A percentile compares a stretch with the other conserved stretches of the same genome.
Conservation (phyloP, 1,140 invertebrate species). For the Heliothis subflexa region DNA sequence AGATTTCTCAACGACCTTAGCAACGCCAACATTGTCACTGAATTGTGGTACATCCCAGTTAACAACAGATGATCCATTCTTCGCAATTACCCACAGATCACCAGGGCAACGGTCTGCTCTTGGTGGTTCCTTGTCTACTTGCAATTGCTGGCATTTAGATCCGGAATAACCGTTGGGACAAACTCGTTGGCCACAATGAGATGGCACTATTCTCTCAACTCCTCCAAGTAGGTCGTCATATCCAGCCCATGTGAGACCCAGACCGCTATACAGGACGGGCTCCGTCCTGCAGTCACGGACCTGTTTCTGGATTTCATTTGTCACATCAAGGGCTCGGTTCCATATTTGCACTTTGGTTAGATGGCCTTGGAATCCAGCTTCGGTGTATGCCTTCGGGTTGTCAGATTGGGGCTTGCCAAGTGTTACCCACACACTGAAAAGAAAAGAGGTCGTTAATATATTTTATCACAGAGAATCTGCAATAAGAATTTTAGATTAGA, state of each 20-base stretch:
- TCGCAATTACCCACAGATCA: conserved; percentile 97
- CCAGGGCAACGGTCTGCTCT: conserved; percentile 96
- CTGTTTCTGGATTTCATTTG: conserved; percentile 97
- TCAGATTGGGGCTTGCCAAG: conserved; percentile 94
- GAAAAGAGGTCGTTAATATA: conserved; percentile 49
- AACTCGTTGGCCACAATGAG: conserved; percentile 94
- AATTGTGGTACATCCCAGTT: conserved; percentile 98
- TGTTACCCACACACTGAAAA: conserved; percentile 94
- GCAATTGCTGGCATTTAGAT: conserved; percentile 93
- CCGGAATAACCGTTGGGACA: conserved; percentile 95
- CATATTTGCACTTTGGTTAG: conserved; percentile 98
- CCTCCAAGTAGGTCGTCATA: conserved; percentile 95
- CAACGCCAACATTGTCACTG: conserved; percentile 94
- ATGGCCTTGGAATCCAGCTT: conserved; percentile 97
- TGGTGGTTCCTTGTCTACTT: conserved; percentile 95
- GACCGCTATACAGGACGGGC: conserved; percentile 94
- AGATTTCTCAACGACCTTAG: conserved; percentile 93
- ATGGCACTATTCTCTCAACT: conserved; percentile 96
- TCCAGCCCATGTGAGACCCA: conserved; percentile 96
- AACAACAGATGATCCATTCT: conserved; percentile 96
- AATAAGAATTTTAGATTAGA: no score
- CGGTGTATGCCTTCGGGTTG: conserved; percentile 91
- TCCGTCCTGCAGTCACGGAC: conserved; percentile 96
- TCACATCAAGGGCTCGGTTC: conserved; percentile 95
- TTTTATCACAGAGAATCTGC: not conserved